phyloP scores from a whole-genome alignment of 2,888 invertebrate genomes.

The Parnassius glacialis region DNA sequence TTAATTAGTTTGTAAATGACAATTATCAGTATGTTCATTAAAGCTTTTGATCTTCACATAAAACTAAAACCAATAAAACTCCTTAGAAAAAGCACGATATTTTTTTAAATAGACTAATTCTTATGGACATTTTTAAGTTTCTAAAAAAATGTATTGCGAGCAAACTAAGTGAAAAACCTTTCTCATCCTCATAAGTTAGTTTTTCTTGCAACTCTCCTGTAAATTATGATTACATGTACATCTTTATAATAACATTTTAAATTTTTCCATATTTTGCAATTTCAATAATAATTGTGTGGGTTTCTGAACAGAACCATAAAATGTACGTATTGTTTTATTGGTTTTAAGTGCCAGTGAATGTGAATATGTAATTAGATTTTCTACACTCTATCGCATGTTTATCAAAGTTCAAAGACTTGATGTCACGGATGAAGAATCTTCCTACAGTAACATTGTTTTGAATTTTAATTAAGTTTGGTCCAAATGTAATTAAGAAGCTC shows the following conservation, averaged over 20 bases:
- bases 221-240: no score
- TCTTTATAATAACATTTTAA: not conserved
- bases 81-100: constrained; percentile 12
- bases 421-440: constrained; percentile 10
- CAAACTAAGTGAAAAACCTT: not conserved
- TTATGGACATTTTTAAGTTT: constrained; percentile 1
- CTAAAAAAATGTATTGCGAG: not conserved
- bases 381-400: constrained; percentile 75
- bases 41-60: constrained; percentile 51
- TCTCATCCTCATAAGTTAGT: not conserved
- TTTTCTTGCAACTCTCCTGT: no score
- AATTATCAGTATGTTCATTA: constrained; percentile 69
- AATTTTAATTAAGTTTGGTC: constrained; percentile 43
- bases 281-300: not conserved
- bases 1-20: constrained; percentile 80
- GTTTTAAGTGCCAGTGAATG: constrained; percentile 54
- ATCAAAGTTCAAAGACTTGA: constrained; percentile 15
- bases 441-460: constrained; percentile 35
- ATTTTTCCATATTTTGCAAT: no score
- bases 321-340: constrained; percentile 58
- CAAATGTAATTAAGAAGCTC: constrained; percentile 41
- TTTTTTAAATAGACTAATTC: not conserved
- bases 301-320: not conserved
- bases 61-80: constrained; percentile 70
- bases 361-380: constrained; percentile 62